A percentile compares a stretch with the other conserved stretches of the same genome.
phyloP scores from a whole-genome alignment of 2,113 vertebrate species.

The Dicaeum eximium region DNA sequence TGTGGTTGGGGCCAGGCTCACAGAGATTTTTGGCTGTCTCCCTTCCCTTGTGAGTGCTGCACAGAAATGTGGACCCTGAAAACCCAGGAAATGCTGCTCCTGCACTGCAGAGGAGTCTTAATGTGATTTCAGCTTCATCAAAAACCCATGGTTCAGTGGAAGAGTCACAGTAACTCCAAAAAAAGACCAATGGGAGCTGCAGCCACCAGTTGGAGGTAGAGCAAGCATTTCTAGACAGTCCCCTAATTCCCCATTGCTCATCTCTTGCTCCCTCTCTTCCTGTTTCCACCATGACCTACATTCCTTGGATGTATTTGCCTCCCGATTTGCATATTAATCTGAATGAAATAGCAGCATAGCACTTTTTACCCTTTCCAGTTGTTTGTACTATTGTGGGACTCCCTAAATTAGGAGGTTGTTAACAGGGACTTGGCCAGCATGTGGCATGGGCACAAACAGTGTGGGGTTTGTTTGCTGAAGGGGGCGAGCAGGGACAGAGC shows the following conservation, averaged over 20 bases:
- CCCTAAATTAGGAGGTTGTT: not conserved
- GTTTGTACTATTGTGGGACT: not conserved
- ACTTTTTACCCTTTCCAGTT: not conserved
- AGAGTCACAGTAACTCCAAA: not conserved
- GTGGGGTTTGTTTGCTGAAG: not conserved
- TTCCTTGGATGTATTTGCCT: not conserved
- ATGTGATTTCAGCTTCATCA: not conserved
- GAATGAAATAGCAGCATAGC: not conserved
- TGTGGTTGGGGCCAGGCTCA: not conserved
- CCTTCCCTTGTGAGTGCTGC: rapidly evolving
- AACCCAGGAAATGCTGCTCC: rapidly evolving
- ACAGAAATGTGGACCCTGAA: rapidly evolving
- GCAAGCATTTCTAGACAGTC: not conserved
- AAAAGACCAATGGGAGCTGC: not conserved
- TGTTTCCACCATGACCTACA: conserved; percentile 3
- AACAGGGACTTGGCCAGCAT: not conserved
- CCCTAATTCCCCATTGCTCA: not conserved
- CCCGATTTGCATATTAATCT: conserved; percentile 3
- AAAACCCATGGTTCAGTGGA: not conserved
- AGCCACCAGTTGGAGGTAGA: not conserved
- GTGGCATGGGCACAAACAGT: not conserved
- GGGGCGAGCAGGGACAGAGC: not conserved
- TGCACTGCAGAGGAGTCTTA: not conserved
- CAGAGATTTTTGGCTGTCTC: not conserved
- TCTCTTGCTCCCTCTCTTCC: not conserved